These are phyloP conservation scores for Agrypnia vestita DNA, from an alignment of 1,140 invertebrate species.

Conservation along the genomic window DNA sequence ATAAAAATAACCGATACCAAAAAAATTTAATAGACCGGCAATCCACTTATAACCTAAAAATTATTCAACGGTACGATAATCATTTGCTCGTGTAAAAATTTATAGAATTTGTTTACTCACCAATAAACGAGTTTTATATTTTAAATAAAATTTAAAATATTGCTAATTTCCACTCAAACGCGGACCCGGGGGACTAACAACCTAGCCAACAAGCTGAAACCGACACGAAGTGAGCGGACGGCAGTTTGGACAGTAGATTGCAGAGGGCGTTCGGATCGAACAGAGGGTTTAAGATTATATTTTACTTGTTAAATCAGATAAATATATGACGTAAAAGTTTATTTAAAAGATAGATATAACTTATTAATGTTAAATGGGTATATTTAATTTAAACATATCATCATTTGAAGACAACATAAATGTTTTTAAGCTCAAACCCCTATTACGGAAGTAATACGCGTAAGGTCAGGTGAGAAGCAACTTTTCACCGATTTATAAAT, in stretches of 20 bases:
- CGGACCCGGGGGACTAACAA: background rate
- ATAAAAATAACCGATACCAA: conserved; percentile 23
- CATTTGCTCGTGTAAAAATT: background rate
- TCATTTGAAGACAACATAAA: background rate
- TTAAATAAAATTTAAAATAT: conserved; percentile 23
- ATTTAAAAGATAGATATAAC: background rate
- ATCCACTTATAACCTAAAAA: conserved; percentile 17
- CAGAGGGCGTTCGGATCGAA: conserved; percentile 12
- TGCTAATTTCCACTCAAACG: conserved; percentile 26
- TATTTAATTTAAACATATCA: background rate
- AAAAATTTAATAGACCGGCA: conserved; percentile 8
- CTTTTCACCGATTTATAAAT: background rate
- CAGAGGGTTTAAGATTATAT: conserved; percentile 7
- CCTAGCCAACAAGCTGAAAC: conserved; percentile 28
- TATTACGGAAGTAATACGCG: conserved; percentile 6
- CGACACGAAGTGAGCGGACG: background rate
- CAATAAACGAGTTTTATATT: conserved; percentile 1
- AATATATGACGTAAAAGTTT: background rate
- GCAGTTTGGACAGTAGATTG: background rate
- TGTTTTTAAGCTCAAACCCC: background rate
- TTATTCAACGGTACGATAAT: background rate
- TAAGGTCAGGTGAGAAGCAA: background rate
- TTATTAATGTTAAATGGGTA: background rate
- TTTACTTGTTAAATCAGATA: background rate
- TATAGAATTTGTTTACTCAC: conserved; percentile 18